Evolutionary conservation across 35 echinoderm and acorn worm genomes (phyloP).

Genomic region (Lytechinus pictus): DNA sequence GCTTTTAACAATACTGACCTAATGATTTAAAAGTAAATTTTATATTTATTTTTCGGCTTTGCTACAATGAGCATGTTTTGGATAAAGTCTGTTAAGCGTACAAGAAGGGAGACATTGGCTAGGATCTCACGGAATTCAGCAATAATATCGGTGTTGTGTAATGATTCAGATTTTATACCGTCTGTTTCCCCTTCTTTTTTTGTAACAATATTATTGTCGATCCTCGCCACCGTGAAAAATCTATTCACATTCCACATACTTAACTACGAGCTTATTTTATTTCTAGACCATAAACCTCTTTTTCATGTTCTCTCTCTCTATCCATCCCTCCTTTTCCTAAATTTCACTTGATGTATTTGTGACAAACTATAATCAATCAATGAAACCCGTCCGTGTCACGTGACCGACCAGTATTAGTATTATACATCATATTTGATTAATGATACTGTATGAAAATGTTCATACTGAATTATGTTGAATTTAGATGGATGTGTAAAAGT

Average conservation of each 20-base stretch:
- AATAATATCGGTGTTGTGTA: not conserved
- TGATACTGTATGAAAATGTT: not conserved
- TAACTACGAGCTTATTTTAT: not conserved
- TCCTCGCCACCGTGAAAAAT: not conserved
- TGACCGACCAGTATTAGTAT: slow-evolving; percentile 2
- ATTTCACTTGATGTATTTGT: not conserved
- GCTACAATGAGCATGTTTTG: too few species aligned
- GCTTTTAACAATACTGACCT: too few species aligned
- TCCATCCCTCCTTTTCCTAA: too few species aligned
- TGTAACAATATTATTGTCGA: not conserved
- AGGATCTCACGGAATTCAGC: not conserved
- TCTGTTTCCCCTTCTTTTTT: not conserved
- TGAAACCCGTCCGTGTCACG: not conserved
- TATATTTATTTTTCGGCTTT: too few species aligned
- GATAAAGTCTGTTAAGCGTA: not conserved
- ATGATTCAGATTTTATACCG: not conserved
- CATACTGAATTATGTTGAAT: not conserved
- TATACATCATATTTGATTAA: not conserved
- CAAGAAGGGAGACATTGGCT: not conserved
- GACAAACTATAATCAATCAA: not conserved
- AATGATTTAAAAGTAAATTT: too few species aligned
- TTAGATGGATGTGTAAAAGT: not conserved
- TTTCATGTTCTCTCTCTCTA: not conserved
- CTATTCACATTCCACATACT: not conserved
- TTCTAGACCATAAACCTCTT: not conserved